Evolutionary conservation across 2,797 vertebrate genomes (phyloP).

Genomic region (Tragopan temminckii): DNA sequence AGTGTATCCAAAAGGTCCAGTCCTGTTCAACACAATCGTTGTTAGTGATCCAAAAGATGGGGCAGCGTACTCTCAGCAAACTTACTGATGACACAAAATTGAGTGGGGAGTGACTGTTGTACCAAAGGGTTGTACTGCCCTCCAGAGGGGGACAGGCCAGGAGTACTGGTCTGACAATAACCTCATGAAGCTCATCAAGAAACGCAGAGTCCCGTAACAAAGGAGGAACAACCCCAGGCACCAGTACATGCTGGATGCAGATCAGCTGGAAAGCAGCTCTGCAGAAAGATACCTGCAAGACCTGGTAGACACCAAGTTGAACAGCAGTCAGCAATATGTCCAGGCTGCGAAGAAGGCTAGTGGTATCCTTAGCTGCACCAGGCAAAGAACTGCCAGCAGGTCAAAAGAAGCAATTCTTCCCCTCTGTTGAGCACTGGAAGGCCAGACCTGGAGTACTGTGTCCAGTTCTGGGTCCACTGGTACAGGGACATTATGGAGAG

Average conservation of each 20-base stretch:
- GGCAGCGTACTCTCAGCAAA: not conserved
- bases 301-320: not conserved
- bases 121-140: not conserved
- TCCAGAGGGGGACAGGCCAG: not conserved
- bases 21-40: not conserved
- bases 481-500: not conserved
- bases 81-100: not conserved
- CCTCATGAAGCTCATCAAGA: not conserved
- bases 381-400: not conserved
- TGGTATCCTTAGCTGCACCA: not conserved
- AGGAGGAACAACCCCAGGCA: not conserved
- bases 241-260: not conserved
- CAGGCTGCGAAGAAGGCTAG: not conserved
- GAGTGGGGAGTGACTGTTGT: not conserved
- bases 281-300: not conserved
- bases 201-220: not conserved
- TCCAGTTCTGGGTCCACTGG: not conserved
- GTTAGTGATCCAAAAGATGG: not conserved
- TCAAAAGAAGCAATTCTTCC: not conserved
- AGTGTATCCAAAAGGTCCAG: not conserved
- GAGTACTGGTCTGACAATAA: not conserved
- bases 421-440: not conserved
- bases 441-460: not conserved
- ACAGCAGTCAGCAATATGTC: not conserved
- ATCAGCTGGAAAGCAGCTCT: not conserved